These are phyloP conservation scores for Scophthalmus maximus DNA, from an alignment of 2,113 vertebrate genomes.

Conservation along the genomic window DNA sequence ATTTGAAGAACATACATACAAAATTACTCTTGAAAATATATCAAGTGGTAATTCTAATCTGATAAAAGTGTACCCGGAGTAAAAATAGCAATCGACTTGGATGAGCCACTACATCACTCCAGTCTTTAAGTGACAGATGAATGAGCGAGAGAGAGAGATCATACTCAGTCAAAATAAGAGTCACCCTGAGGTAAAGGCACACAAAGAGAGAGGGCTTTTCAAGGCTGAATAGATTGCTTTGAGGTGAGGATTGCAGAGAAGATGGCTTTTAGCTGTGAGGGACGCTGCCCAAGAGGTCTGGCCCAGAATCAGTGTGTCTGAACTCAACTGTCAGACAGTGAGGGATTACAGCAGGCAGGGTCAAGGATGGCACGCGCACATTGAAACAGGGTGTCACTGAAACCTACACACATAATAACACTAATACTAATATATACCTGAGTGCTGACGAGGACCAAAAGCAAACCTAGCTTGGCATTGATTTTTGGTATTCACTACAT, in stretches of 20 bases:
- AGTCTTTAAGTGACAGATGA: conserved; percentile 18
- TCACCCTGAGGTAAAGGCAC: conserved; percentile 40
- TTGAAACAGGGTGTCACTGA: conserved; percentile 1
- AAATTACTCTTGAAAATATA: no score
- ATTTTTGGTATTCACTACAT: not conserved
- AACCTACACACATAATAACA: not conserved
- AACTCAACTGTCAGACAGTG: conserved; percentile 41
- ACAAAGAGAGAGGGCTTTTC: conserved; percentile 12
- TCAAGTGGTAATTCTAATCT: no score
- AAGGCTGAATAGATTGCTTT: conserved; percentile 50
- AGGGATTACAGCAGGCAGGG: conserved; percentile 49
- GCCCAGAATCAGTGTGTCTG: conserved; percentile 33
- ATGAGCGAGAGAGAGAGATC: not conserved
- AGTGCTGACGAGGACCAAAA: not conserved
- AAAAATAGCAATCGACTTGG: no score
- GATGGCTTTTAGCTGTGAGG: conserved; percentile 50
- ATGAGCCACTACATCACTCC: no score
- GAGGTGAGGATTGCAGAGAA: conserved; percentile 45
- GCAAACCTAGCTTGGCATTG: not conserved
- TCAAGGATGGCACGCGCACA: conserved; percentile 39
- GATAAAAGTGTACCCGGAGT: no score
- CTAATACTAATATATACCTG: not conserved
- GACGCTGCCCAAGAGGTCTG: conserved; percentile 43
- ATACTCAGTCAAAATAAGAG: conserved; percentile 41
- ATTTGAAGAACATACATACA: no score